These are phyloP conservation scores for Microtus oregoni DNA, from an alignment of 2,113 vertebrate genomes.

Conservation along the genomic window DNA sequence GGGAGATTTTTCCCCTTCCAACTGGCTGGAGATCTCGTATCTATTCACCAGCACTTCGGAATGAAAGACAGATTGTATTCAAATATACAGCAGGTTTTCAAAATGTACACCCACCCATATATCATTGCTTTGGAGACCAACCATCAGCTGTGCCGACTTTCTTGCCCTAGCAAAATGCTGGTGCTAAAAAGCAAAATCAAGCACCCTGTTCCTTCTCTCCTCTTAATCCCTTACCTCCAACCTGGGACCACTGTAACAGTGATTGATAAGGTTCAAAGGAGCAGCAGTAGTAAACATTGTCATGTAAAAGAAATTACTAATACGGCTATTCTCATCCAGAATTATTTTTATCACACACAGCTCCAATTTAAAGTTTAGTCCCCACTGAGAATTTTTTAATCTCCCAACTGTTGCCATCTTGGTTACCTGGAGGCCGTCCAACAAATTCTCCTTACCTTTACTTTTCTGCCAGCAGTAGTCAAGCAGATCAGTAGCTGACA, in stretches of 20 bases:
- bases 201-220: not conserved
- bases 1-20: constrained; percentile 45
- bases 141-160: not conserved
- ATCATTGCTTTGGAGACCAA: not conserved
- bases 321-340: constrained; percentile 79
- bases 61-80: constrained; percentile 49
- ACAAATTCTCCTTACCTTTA: not conserved
- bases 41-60: constrained; percentile 47
- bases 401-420: constrained; percentile 71
- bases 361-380: constrained; percentile 69
- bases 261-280: constrained; percentile 64
- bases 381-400: constrained; percentile 67
- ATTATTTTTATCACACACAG: constrained; percentile 83
- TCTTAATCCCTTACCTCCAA: not conserved
- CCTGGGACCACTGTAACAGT: not conserved
- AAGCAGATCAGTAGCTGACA: not conserved
- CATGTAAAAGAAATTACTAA: constrained; percentile 78
- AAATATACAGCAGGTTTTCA: not conserved
- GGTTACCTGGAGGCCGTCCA: not conserved
- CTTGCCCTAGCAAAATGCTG: not conserved
- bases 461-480: not conserved
- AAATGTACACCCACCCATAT: not conserved
- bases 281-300: constrained; percentile 55
- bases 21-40: constrained; percentile 17
- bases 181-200: not conserved